Evolutionary conservation across 2,113 vertebrate genomes (phyloP), one percentile per base, ranked within the genome.

Genomic region (Scytalopus superciliaris): DNA sequence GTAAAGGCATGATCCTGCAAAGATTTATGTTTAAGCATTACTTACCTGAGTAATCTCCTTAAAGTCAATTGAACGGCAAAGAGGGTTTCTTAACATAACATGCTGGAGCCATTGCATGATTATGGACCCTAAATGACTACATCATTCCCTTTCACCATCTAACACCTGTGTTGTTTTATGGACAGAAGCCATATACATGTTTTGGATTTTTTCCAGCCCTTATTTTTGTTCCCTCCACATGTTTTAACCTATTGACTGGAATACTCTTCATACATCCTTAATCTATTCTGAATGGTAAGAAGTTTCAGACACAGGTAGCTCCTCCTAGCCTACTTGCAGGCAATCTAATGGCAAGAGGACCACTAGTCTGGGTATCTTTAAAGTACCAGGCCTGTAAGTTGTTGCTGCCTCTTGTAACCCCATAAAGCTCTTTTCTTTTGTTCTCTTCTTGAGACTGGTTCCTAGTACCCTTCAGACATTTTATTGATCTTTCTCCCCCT

Each of bases 401-500:
- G 72, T 22, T 35, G 42, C 75, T 95, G 89, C 74, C 74, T 70
- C 87, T 50, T 87, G 77, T 87, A 91, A 93, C 95, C 85, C 94
- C 95, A 96, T 94, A 95, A 97, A 97, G 95, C 94, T 92, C 89
- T 94, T 86, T 87, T 18, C 87, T 97, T 98, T 97, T 98, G 97
- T 98, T 97, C 96, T 90, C 44, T 96, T 93, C 90, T 64, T 59
- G 81, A 98, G 96, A 90, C 94, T 77, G 89, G 90, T 96, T 96
- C 95, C 92, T 92, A 94, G 84, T 96, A 96, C 97, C 96, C 97
- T 98, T 98, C 98, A 98, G 97, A 97, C 96, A 96, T 95, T 97
- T 98, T 98, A 98, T 98, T 98, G 98, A 98, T 98, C 97, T 97
- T 92, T 97, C 95, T 97, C 90, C 94, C 95, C 94, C 96, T 97